phyloP scores from a whole-genome alignment of 2,113 vertebrate species.

The Amphiprion percula region DNA sequence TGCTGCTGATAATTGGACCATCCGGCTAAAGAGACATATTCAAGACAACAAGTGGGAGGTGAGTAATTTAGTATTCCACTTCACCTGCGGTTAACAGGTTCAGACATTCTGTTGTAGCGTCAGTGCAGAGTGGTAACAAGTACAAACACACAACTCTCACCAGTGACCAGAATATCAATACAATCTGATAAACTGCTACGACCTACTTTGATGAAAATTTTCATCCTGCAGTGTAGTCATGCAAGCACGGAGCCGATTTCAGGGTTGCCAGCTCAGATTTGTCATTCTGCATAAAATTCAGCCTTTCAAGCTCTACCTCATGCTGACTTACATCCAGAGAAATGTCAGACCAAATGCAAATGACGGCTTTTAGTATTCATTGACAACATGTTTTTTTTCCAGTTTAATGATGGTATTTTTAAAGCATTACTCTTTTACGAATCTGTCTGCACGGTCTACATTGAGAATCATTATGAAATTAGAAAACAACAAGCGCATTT shows the following conservation, averaged over 20 bases:
- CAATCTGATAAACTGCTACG: slow-evolving; percentile 36
- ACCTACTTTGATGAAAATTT: slow-evolving; percentile 52
- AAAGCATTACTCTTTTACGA: slow-evolving; percentile 18
- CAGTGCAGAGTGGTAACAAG: slow-evolving; percentile 18
- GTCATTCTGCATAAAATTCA: slow-evolving; percentile 53
- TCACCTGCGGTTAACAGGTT: slow-evolving; percentile 4
- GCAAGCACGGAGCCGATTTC: slow-evolving; percentile 62
- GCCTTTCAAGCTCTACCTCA: slow-evolving; percentile 53
- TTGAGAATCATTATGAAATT: too few species aligned
- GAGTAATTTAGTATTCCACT: slow-evolving; percentile 47
- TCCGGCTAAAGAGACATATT: slow-evolving; percentile 88
- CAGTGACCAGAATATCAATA: slow-evolving; percentile 37
- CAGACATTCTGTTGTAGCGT: neutral
- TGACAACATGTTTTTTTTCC: slow-evolving; percentile 23
- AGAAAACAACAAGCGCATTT: too few species aligned
- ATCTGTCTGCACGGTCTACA: neutral
- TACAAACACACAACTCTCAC: slow-evolving; percentile 2
- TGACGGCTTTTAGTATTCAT: slow-evolving; percentile 40
- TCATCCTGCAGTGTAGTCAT: slow-evolving; percentile 55
- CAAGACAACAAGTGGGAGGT: slow-evolving; percentile 95
- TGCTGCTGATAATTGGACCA: slow-evolving; percentile 89
- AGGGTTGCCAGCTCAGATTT: slow-evolving; percentile 63
- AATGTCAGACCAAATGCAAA: slow-evolving; percentile 54
- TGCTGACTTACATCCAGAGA: slow-evolving; percentile 42
- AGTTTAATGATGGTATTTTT: slow-evolving; percentile 35